Base-by-base conservation (phyloP, 2,113 vertebrate genomes). In the Brienomyrus longianalis region DNA sequence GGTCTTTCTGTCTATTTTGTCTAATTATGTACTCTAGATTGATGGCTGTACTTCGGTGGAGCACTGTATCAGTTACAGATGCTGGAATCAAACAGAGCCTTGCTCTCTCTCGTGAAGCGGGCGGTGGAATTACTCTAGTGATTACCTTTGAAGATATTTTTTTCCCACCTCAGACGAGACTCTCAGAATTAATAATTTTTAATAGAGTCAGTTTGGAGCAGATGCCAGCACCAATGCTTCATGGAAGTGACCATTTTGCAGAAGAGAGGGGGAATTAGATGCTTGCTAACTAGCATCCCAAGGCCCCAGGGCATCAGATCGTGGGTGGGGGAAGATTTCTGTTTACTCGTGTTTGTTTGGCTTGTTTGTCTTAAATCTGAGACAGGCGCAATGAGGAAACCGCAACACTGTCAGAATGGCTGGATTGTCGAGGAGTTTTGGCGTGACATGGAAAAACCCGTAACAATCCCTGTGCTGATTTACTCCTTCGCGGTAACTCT, bases 331-430 rank as follows among this genome's bases (percentile, higher is more conserved):
- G 35, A 17, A 1, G 31, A 43, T 80, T 80, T 43, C 31, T 50
- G 13, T 70, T 27, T 31, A 50, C 62, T 74, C n/a, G 3, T 15
- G 21, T 88, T 88, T 88, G 21, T 43, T 23, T 51, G 66, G 43
- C 70, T 51, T 35, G n/a, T 89, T 80, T 89, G 88, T 80, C n/a
- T 89, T 50, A 77, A 80, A 52, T 77, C 45, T 31, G 47, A 80
- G 27, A 89, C 66, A 51, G 47, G 35, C 47, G 43, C 23, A 51
- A 35, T 80, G 48, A 89, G 50, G 27, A 80, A 89, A 80, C 70
- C 50, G 31, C 47, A 89, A 8, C 88, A 23, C 66, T 88, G 87
- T 74, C 88, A 88, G 62, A 50, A 66, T 0, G 45, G 62, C 87
- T 74, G 62, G 87, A 48, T 48, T 21, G 23, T 13, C 66, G 5